Base-by-base conservation (phyloP, 2,113 vertebrate genomes). In the Hemichromis elongatus region DNA sequence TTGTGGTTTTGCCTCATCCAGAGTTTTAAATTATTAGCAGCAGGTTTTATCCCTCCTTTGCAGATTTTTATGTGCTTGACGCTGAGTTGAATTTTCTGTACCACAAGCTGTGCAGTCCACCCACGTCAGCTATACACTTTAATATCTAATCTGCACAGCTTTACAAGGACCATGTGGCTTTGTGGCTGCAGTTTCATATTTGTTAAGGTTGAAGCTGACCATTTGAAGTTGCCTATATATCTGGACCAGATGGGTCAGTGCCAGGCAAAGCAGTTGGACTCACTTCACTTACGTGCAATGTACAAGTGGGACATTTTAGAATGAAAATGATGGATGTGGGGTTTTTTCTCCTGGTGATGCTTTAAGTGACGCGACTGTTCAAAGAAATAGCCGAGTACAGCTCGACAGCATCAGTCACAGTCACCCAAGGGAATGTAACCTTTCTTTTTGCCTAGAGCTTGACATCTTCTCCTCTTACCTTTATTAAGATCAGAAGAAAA, bases 261-360 rank as follows among this genome's bases (percentile, higher is more conserved):
- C 63, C 68, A 54, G 79, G 59, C 66, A 7, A 30, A 57, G 78
- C 82, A 61, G 70, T 52, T 52, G 45, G 45, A n/a, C 70, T 75
- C 84, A 63, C 81, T 59, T 80, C 59, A 21, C 33, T 85, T 78
- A 63, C 52, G 28, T 47, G 50, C 55, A 86, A 81, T 91, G 86
- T 87, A 73, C 82, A 66, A 68, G 73, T 79, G 55, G 81, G 86
- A 78, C 82, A 19, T 85, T 86, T 90, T 54, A 42, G 56, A 79
- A 59, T 57, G 52, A 79, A 50, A 40, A 86, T 94, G 92, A 94
- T 93, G 90, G 91, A 94, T 94, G 92, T 79, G 82, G 82, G 6
- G 24, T 70, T 50, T 18, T 11, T 89, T 91, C 82, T 50, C 61
- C 77, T 6, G 26, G 75, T 59, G 84, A 88, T 45, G 73, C 77